phyloP scores from a whole-genome alignment of 2,888 invertebrate genomes.

The Harpalus rubripes region DNA sequence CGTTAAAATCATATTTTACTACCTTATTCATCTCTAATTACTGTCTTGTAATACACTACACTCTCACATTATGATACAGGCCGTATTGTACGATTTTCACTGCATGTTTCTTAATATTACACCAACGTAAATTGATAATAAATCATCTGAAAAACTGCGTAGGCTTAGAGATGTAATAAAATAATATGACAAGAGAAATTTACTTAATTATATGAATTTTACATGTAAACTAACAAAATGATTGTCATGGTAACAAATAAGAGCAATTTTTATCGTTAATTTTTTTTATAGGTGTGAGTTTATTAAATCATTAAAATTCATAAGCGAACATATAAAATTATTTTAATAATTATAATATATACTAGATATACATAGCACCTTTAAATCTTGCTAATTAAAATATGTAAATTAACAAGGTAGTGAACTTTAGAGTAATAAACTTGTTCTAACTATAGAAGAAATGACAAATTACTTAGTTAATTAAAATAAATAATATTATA shows the following conservation, averaged over 20 bases:
- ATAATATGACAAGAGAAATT: slow-evolving; percentile 30
- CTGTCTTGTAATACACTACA: slow-evolving; percentile 6
- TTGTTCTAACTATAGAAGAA: slow-evolving; percentile 6
- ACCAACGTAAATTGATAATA: neutral
- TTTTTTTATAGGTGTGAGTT: neutral
- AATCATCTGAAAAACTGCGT: slow-evolving; percentile 18
- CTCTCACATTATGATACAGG: slow-evolving; percentile 7
- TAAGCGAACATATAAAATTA: neutral
- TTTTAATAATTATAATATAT: neutral
- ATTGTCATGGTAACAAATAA: slow-evolving; percentile 2
- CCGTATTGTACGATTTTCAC: neutral
- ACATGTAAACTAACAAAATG: slow-evolving; percentile 19
- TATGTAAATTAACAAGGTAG: slow-evolving; percentile 45
- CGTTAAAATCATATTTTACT: slow-evolving; percentile 36
- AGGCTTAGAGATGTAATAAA: slow-evolving; percentile 2
- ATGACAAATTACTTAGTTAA: slow-evolving; percentile 3
- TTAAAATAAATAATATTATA: too few species aligned
- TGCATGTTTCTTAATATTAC: slow-evolving; percentile 6
- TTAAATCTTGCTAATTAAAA: slow-evolving; percentile 51
- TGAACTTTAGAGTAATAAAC: slow-evolving; percentile 22
- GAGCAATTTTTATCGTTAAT: neutral
- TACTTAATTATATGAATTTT: neutral
- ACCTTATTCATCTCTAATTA: slow-evolving; percentile 25
- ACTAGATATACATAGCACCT: slow-evolving; percentile 43
- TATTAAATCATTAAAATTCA: neutral